Conservation (phyloP, 1,140 invertebrate species). For the Wiebesia pumilae region DNA sequence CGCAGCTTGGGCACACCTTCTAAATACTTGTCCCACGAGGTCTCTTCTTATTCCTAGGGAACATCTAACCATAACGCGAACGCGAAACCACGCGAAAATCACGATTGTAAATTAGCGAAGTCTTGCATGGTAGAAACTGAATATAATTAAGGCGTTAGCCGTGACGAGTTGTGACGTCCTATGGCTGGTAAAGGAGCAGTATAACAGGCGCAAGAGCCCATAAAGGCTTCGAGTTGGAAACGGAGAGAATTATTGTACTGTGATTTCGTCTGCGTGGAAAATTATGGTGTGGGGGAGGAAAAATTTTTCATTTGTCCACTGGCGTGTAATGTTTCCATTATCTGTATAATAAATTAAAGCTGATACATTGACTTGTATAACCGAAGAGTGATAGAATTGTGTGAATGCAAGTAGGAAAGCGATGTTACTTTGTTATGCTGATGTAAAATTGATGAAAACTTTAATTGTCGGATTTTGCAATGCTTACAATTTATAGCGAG, state of each 20-base stretch:
- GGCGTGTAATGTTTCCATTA: background rate
- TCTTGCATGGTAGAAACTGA: background rate
- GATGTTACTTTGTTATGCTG: background rate
- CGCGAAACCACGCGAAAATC: background rate
- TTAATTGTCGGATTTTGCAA: background rate
- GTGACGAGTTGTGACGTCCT: background rate
- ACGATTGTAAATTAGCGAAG: slow-evolving; percentile 5
- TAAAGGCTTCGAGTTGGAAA: background rate
- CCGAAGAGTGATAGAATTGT: background rate
- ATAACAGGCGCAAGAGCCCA: background rate
- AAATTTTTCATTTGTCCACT: background rate
- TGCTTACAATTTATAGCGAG: background rate
- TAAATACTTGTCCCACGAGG: background rate
- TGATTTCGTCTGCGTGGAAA: background rate
- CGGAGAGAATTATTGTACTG: background rate
- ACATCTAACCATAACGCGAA: background rate
- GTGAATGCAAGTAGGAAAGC: background rate
- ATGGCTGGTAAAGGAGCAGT: background rate
- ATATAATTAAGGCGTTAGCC: slow-evolving; percentile 12
- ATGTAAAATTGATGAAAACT: background rate
- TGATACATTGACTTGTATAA: background rate
- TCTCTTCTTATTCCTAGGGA: background rate
- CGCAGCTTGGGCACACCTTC: background rate
- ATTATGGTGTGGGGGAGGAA: background rate
- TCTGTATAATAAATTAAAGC: background rate